Percentiles rank a stretch among this genome's conserved stretches.
Evolutionary conservation across 2,113 vertebrate species (phyloP).

Genomic region (Embiotoca jacksoni): DNA sequence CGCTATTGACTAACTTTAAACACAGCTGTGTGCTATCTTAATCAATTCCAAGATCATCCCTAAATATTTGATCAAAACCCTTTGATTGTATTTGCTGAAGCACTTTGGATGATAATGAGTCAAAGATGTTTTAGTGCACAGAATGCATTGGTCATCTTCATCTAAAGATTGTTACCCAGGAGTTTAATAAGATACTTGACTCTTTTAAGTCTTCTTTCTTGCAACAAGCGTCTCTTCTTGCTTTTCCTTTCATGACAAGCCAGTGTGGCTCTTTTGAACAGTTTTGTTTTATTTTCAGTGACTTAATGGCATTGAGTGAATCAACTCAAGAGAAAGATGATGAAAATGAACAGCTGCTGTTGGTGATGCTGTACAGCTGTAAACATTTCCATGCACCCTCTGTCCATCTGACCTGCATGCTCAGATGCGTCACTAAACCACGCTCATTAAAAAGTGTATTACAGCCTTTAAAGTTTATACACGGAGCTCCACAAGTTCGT

Average conservation of each 20-base stretch:
- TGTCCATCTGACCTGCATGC: constrained; percentile 25
- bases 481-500: constrained; percentile 11
- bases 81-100: constrained; percentile 19
- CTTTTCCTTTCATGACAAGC: constrained; percentile 15
- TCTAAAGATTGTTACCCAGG: neutral
- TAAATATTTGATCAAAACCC: constrained; percentile 35
- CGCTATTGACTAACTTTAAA: constrained; percentile 5
- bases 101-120: constrained; percentile 10
- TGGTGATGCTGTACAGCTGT: neutral
- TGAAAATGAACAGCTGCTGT: neutral
- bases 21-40: constrained; percentile 1
- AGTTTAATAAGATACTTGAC: neutral
- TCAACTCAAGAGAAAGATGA: constrained; percentile 4
- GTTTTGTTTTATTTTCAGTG: neutral
- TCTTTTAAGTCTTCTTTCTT: constrained; percentile 30
- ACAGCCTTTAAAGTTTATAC: neutral
- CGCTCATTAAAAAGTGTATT: constrained; percentile 6
- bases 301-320: neutral
- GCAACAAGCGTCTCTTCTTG: constrained; percentile 11
- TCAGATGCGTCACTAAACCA: constrained; percentile 21
- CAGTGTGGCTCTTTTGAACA: constrained; percentile 14
- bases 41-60: constrained; percentile 3
- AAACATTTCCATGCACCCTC: neutral
- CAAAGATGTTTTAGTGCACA: neutral
- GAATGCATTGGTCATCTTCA: neutral